phyloP scores from a whole-genome alignment of 1,140 invertebrate genomes.

The Bombus haemorrhoidalis region DNA sequence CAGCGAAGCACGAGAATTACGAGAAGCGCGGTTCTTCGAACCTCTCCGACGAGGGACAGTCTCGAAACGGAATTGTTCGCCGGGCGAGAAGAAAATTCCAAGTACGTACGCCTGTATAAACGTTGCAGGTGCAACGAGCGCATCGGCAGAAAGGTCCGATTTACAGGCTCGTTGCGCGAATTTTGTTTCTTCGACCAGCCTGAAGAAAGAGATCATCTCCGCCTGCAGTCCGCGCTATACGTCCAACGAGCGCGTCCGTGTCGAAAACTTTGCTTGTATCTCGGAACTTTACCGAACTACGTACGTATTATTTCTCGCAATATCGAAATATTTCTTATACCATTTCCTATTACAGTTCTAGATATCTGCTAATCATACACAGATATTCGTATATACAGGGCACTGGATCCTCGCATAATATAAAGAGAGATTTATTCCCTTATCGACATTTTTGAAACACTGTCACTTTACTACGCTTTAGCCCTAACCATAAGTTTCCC shows the following conservation, averaged over 20 bases:
- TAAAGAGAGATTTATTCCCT: no score
- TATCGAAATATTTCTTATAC: no score
- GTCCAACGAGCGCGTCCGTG: not conserved
- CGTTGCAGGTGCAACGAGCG: not conserved
- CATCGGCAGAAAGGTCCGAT: no score
- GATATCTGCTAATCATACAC: no score
- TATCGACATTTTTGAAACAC: no score
- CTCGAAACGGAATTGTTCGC: not conserved
- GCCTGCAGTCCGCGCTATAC: not conserved
- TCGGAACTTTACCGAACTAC: not conserved
- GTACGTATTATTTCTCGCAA: not conserved
- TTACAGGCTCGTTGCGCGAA: not conserved
- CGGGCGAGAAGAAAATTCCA: not conserved
- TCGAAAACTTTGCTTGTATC: not conserved
- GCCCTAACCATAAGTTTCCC: no score
- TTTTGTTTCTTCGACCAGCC: not conserved
- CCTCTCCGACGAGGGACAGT: no score
- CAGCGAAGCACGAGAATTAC: not conserved
- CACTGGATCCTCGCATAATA: no score
- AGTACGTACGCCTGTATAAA: not conserved
- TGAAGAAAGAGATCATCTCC: not conserved
- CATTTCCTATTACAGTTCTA: no score
- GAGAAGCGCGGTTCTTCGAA: not conserved
- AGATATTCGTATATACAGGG: no score
- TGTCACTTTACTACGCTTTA: no score